Conservation (phyloP, 2,888 invertebrate species). For the Tiphia femorata region DNA sequence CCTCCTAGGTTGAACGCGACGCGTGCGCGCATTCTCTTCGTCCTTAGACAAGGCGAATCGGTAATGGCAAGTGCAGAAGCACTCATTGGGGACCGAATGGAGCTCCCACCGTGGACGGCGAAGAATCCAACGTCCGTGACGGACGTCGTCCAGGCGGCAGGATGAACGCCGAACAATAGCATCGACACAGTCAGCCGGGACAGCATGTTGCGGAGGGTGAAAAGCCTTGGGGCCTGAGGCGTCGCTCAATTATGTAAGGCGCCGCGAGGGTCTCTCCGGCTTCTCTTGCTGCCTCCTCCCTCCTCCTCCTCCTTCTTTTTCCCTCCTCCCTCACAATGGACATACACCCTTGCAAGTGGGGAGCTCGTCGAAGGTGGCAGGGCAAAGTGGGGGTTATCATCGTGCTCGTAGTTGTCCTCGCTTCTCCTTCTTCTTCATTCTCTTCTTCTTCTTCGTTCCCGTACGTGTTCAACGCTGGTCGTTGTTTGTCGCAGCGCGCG, state of each 20-base stretch:
- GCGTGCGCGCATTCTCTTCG: too few species aligned
- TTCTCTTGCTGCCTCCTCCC: too few species aligned
- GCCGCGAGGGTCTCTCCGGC: constrained; percentile 34
- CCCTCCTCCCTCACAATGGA: constrained; percentile 35
- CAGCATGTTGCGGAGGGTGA: constrained; percentile 24
- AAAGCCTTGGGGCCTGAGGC: constrained; percentile 25
- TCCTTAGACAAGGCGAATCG: too few species aligned
- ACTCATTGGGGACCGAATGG: too few species aligned
- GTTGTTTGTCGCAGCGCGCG: too few species aligned
- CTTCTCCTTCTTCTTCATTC: too few species aligned
- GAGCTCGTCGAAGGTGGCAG: constrained; percentile 12
- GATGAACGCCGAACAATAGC: constrained; percentile 11
- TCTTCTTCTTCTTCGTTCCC: too few species aligned
- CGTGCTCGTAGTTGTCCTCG: constrained; percentile 9
- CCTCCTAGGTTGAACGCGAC: too few species aligned
- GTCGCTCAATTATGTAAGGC: constrained; percentile 46
- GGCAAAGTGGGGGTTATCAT: constrained; percentile 14
- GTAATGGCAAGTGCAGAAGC: too few species aligned
- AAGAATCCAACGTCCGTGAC: constrained; percentile 31
- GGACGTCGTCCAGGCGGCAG: constrained; percentile 21
- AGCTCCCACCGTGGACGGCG: constrained; percentile 17
- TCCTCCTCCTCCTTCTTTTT: too few species aligned
- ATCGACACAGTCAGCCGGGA: constrained; percentile 15
- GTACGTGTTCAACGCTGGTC: too few species aligned
- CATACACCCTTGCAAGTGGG: constrained; percentile 9